phyloP scores from a whole-genome alignment of 30 jellyfish, hydroid and myxozoan genomes.

The Pseudorhiza aurosa region DNA sequence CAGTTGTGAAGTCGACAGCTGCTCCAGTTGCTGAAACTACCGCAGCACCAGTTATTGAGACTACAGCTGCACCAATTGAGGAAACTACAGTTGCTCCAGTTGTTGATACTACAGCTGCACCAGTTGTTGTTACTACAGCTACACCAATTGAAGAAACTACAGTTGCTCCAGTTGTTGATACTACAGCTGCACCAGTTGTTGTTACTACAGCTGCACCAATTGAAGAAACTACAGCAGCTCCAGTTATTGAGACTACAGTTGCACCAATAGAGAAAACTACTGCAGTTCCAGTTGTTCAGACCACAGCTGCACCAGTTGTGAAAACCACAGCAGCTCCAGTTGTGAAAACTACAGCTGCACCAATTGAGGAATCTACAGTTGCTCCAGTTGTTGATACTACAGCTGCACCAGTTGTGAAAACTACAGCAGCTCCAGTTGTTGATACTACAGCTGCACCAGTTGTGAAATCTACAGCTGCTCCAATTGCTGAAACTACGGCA shows the following conservation, averaged over 20 bases:
- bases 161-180: background rate
- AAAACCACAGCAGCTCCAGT: conserved; percentile 14
- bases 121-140: conserved; percentile 9
- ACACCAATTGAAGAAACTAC: conserved; percentile 29
- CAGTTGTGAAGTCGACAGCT: conserved; percentile 5
- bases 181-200: conserved; percentile 2
- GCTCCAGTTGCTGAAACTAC: conserved; percentile 2
- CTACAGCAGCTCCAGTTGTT: conserved; percentile 1
- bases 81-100: conserved; percentile 19
- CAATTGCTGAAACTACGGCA: conserved; percentile 28
- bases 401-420: conserved; percentile 30
- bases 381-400: conserved; percentile 37
- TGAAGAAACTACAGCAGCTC: conserved; percentile 7
- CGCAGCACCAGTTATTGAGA: conserved; percentile 5
- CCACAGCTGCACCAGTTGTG: background rate
- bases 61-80: conserved; percentile 12
- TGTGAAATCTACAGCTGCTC: conserved; percentile 5
- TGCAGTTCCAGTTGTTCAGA: conserved; percentile 8
- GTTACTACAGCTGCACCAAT: conserved; percentile 30
- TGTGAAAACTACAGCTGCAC: conserved; percentile 25
- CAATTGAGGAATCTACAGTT: conserved; percentile 46
- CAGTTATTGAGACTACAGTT: conserved; percentile 12
- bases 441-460: conserved; percentile 54
- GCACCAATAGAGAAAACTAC: conserved; percentile 8
- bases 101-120: conserved; percentile 25